Evolutionary conservation across 1,140 invertebrate genomes (phyloP).

Genomic region (Eufriesea mexicana): DNA sequence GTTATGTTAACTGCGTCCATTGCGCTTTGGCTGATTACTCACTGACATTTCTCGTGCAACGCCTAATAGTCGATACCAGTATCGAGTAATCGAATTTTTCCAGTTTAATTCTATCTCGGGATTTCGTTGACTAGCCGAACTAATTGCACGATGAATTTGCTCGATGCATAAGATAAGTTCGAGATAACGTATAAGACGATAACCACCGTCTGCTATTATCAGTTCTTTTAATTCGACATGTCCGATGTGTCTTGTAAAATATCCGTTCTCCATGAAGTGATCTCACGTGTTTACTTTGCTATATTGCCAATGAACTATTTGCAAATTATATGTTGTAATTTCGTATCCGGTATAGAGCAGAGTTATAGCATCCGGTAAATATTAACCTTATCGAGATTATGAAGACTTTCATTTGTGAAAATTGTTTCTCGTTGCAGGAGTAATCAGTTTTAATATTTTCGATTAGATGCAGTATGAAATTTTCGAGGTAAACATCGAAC

Average conservation of each 20-base stretch:
- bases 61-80: neutral
- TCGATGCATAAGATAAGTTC: constrained; percentile 41
- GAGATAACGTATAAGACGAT: constrained; percentile 36
- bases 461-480: neutral
- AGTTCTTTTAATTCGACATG: constrained; percentile 48
- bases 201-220: constrained; percentile 40
- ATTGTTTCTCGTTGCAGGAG: neutral
- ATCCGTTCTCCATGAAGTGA: neutral
- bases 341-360: neutral
- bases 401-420: neutral
- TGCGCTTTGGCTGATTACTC: constrained; percentile 26
- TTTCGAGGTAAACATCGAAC: neutral
- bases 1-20: constrained; percentile 38
- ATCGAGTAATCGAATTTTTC: constrained; percentile 49
- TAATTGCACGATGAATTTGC: constrained; percentile 52
- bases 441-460: neutral
- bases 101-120: constrained; percentile 54
- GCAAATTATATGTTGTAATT: neutral
- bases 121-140: constrained; percentile 52
- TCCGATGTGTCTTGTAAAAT: constrained; percentile 28
- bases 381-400: neutral
- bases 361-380: neutral
- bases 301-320: too few species aligned
- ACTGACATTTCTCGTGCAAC: constrained; percentile 48
- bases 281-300: neutral